A percentile compares a stretch with the other conserved stretches of the same genome.
Evolutionary conservation across 2,797 vertebrate genomes (phyloP).

Genomic region (Rhinichthys osculus): DNA sequence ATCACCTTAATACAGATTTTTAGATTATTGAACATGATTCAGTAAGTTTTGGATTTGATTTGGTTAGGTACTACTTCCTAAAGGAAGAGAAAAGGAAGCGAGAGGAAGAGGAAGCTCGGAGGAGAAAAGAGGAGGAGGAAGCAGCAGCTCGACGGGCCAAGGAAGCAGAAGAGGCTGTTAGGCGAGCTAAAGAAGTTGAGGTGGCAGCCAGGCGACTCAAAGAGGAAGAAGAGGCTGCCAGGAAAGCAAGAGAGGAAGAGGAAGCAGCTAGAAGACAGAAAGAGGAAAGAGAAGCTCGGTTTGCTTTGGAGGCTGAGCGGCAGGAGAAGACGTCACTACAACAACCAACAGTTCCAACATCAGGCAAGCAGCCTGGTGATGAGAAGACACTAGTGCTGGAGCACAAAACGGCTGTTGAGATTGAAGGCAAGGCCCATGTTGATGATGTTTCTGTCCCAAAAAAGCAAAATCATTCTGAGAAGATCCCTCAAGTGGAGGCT

Average conservation of each 20-base stretch:
- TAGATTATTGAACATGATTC: not conserved
- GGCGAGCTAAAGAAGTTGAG: constrained; percentile 45
- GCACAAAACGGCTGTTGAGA: constrained; percentile 30
- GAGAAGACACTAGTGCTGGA: constrained; percentile 29
- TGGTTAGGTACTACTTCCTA: constrained; percentile 74
- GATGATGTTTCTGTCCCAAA: not conserved
- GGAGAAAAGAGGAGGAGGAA: constrained; percentile 60
- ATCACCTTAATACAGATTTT: not conserved
- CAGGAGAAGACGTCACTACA: constrained; percentile 18
- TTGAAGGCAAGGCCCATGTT: constrained; percentile 43
- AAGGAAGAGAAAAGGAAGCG: constrained; percentile 77
- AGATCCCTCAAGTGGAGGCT: constrained; percentile 70
- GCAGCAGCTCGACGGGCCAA: constrained; percentile 41
- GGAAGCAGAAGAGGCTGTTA: constrained; percentile 69
- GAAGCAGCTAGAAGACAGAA: constrained; percentile 30
- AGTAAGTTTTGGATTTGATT: constrained; percentile 19
- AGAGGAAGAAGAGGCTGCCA: constrained; percentile 52
- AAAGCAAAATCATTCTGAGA: constrained; percentile 31
- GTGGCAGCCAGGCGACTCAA: constrained; percentile 56
- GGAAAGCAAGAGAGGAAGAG: constrained; percentile 34
- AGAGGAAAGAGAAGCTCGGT: constrained; percentile 21
- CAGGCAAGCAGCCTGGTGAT: constrained; percentile 28
- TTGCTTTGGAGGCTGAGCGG: constrained; percentile 26
- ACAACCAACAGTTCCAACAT: constrained; percentile 24
- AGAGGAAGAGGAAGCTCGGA: constrained; percentile 68